Base-by-base conservation (phyloP, 1,140 invertebrate genomes). In the Drosophila subpulchrella region DNA sequence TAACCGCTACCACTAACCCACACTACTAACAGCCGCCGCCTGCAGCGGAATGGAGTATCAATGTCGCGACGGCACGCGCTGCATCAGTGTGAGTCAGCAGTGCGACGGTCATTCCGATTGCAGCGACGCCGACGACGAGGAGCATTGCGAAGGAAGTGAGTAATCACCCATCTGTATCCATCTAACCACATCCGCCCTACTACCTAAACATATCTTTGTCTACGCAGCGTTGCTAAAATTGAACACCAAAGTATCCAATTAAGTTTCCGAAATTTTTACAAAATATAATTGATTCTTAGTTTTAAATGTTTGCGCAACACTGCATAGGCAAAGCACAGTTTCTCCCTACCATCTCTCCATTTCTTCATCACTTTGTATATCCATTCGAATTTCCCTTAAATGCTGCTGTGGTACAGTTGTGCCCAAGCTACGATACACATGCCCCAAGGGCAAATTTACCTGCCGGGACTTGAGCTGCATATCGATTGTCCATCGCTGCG, bases 61-160 rank as follows among this genome's bases (percentile, higher is more conserved):
- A 80, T 96, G 95, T 91, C 84, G 89, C 74, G 94, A 94, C 75
- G 94, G 95, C 75, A 89, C 93, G 39, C 84, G 71, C 51, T 94
- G 94, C 81, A 92, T 94, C 61, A 93, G 84, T 71, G 77, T 60
- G 57, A 68, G 70, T 74, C 91, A 75, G 85, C 93, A 90, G 57
- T 98, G 97, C 92, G 95, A 98, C 92, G 93, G 93, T 55, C 92
- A 93, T 60, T 78, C 91, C 41, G 96, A 97, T 92, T 97, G 97
- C 93, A 86, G 92, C 11, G 94, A 95, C 92, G 93, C 93, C 53
- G 96, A 95, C 91, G 97, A 97, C 91, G 97, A 97, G 93, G 83
- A 93, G 60, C 91, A 94, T 61, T 96, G 95, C 86, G 90, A 94
- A 92, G 83, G 85, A 83, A 91, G 91, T 92, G 82, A 91, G 88